A percentile compares a stretch with the other conserved stretches of the same genome.
phyloP scores from a whole-genome alignment of 2,797 vertebrate genomes.

The Potorous gilbertii region DNA sequence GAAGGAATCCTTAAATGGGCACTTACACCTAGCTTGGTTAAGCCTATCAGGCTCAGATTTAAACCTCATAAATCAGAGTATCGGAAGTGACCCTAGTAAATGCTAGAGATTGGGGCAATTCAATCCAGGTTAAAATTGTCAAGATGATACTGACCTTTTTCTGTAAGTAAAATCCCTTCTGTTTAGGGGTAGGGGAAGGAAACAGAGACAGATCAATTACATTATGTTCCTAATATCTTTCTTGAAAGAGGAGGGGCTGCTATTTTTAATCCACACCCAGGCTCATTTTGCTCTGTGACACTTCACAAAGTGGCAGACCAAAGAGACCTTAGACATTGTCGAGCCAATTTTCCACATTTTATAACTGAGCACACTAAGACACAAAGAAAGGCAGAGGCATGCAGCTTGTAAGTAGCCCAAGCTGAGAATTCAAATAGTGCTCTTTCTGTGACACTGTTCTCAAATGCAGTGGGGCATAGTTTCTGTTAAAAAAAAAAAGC shows the following conservation, averaged over 20 bases:
- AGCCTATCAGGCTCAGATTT: conserved; percentile 27
- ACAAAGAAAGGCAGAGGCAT: too few relatives aligned
- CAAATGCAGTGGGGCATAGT: neutral
- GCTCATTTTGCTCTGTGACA: conserved; percentile 47
- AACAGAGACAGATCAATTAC: neutral
- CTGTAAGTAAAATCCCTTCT: neutral
- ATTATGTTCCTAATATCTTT: conserved; percentile 27
- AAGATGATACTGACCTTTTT: conserved; percentile 15
- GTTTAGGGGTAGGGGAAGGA: neutral
- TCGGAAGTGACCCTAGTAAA: conserved; percentile 41
- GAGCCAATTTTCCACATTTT: neutral
- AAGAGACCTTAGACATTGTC: neutral
- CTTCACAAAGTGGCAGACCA: neutral
- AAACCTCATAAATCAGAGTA: conserved; percentile 55
- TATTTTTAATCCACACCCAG: neutral
- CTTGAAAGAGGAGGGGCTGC: conserved; percentile 38
- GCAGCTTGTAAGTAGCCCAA: neutral
- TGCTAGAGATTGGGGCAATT: conserved; percentile 27
- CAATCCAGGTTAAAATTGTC: conserved; percentile 26
- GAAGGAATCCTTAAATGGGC: conserved; percentile 58
- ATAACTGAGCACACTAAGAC: neutral
- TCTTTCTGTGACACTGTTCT: neutral
- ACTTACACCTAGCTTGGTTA: conserved; percentile 58
- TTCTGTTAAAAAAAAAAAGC: neutral
- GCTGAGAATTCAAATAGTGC: neutral